Evolutionary conservation across 2,797 vertebrate species (phyloP), one percentile per base, ranked within the genome.

Genomic region (Microcaecilia unicolor): DNA sequence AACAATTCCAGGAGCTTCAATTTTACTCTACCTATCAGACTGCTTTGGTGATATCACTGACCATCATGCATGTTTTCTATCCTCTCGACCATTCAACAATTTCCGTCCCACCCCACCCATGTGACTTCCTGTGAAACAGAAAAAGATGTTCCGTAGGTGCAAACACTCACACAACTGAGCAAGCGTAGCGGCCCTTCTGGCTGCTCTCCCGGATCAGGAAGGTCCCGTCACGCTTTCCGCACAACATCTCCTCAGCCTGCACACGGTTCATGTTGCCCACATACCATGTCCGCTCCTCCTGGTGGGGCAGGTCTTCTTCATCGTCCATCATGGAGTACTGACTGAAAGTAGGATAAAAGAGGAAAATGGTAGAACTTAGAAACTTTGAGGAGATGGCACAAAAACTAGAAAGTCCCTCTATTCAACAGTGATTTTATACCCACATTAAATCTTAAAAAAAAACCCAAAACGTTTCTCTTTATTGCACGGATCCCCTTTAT

Each of bases 121-220:
- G 6, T 4, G n/a, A 22, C 8, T 22, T 6, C 22, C n/a, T n/a
- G 14, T 3, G 24, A 7, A 36, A 4, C 7, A 20, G 10, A 3
- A 6, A 8, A 7, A 5, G 8, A 6, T 4, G 4, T 9, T 7
- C 8, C 6, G 1, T 1, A 2, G 3, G n/a, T n/a, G n/a, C n/a
- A n/a, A 17, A 15, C 32, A 90, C 92, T 93, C 72, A 95, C 92
- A 94, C 90, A 30, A 95, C 91, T 0, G 92, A 96, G 69, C 92
- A 96, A 42, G 92, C 92, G 1, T 90, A 93, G 41, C 87, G 92
- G 14, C 92, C 91, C 28, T 78, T 86, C 77, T 91, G 90, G 52
- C 89, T 85, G 64, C 92, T 95, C 70, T 94, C 90, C 1, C 92
- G 84, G 72, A 96, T 92, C 18, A 96, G 76, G 74, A 96, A 96